phyloP scores from a whole-genome alignment of 2,797 vertebrate genomes.

The Epinephelus awoara region DNA sequence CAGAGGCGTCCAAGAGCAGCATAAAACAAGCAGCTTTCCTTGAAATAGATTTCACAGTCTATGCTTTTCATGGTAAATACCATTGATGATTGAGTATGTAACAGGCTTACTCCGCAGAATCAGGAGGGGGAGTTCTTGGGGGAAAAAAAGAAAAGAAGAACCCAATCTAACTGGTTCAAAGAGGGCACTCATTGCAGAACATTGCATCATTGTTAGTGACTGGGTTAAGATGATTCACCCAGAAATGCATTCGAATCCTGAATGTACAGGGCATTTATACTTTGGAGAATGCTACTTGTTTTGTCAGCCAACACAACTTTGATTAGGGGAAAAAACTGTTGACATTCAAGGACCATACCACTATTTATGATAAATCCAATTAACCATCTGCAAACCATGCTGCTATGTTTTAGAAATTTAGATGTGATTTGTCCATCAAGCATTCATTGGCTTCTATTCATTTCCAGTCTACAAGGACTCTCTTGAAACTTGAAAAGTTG shows the following conservation, averaged over 20 bases:
- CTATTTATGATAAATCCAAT: conserved; percentile 12
- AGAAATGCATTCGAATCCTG: background rate
- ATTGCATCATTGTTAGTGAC: background rate
- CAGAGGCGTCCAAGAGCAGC: conserved; percentile 34
- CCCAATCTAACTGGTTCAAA: conserved; percentile 11
- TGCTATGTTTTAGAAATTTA: background rate
- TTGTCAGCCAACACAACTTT: conserved; percentile 19
- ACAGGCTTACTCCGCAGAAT: background rate
- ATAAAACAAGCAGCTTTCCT: conserved; percentile 32
- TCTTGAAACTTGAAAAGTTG: background rate
- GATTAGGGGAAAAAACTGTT: background rate
- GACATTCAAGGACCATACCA: conserved; percentile 10
- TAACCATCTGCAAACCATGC: background rate
- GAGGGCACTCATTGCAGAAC: background rate
- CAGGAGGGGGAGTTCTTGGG: background rate
- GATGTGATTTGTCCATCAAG: conserved; percentile 2
- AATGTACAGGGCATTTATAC: background rate
- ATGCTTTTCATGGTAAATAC: conserved; percentile 14
- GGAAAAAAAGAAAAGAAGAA: background rate
- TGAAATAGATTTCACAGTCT: conserved; percentile 38
- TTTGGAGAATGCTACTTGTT: conserved; percentile 2
- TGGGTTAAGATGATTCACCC: background rate
- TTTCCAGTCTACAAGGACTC: background rate
- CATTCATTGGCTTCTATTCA: background rate
- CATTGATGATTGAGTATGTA: background rate